Conservation (phyloP, 2,888 invertebrate genomes). For the Napeogenes inachia region DNA sequence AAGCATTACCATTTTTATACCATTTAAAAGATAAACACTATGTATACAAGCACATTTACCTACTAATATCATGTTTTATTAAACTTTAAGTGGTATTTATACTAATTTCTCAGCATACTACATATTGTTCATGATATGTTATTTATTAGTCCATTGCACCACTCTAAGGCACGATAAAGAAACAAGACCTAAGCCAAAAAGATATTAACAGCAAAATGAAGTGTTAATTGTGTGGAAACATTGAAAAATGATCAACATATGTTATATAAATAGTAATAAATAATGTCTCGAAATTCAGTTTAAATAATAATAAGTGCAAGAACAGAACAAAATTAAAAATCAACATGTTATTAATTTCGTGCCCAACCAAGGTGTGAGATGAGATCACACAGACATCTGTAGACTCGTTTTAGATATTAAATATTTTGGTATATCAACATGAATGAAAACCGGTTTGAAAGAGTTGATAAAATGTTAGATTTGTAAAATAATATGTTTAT, state of each 20-base stretch:
- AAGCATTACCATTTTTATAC: no score
- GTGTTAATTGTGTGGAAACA: conserved; percentile 77
- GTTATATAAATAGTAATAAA: conserved; percentile 78
- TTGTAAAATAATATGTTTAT: background rate
- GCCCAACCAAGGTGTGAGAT: conserved; percentile 72
- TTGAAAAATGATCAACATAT: conserved; percentile 77
- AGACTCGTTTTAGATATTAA: conserved; percentile 38
- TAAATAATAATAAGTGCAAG: conserved; percentile 77
- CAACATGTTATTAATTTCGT: conserved; percentile 75
- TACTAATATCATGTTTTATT: no score
- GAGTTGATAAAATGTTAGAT: no score
- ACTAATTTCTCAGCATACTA: background rate
- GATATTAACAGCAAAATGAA: conserved; percentile 72
- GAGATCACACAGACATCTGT: conserved; percentile 44
- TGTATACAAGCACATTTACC: no score
- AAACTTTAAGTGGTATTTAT: no score
- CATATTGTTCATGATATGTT: background rate
- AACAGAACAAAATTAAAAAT: conserved; percentile 73
- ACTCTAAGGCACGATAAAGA: conserved; percentile 24
- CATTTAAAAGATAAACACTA: no score
- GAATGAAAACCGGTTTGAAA: background rate
- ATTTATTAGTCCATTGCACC: conserved; percentile 23
- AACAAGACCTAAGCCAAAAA: conserved; percentile 58
- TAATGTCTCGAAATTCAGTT: conserved; percentile 73
- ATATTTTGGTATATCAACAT: conserved; percentile 1